Evolutionary conservation across 92 coral and sea anemone genomes (phyloP).

Genomic region (Porites cylindrica): DNA sequence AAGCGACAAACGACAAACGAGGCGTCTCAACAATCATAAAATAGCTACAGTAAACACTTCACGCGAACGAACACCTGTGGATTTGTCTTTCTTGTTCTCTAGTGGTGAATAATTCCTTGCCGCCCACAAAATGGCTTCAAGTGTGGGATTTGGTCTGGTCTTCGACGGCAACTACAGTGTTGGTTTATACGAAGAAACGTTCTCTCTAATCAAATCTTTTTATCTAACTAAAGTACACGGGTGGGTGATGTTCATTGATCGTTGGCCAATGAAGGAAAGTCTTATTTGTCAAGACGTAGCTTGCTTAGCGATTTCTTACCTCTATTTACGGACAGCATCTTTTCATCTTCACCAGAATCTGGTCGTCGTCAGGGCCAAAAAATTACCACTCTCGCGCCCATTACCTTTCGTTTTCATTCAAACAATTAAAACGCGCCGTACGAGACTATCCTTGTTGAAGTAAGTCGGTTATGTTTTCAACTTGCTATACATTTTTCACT

Average conservation of each 20-base stretch:
- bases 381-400: background rate
- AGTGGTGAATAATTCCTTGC: constrained; percentile 5
- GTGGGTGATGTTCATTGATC: background rate
- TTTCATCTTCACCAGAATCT: constrained; percentile 1
- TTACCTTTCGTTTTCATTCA: background rate
- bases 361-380: background rate
- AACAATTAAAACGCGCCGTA: background rate
- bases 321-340: background rate
- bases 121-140: background rate
- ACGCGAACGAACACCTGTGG: constrained; percentile 25
- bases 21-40: background rate
- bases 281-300: background rate
- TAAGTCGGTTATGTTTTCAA: background rate
- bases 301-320: constrained; percentile 2
- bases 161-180: no score
- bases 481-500: constrained; percentile 6
- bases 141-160: background rate
- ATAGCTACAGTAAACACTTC: constrained; percentile 14
- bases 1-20: background rate
- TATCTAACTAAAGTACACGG: background rate
- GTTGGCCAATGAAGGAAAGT: background rate
- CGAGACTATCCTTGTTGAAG: background rate
- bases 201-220: background rate
- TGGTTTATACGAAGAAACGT: no score
- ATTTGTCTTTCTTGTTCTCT: background rate